phyloP scores from a whole-genome alignment of 2,888 invertebrate species.

The Caenorhabditis virilis region DNA sequence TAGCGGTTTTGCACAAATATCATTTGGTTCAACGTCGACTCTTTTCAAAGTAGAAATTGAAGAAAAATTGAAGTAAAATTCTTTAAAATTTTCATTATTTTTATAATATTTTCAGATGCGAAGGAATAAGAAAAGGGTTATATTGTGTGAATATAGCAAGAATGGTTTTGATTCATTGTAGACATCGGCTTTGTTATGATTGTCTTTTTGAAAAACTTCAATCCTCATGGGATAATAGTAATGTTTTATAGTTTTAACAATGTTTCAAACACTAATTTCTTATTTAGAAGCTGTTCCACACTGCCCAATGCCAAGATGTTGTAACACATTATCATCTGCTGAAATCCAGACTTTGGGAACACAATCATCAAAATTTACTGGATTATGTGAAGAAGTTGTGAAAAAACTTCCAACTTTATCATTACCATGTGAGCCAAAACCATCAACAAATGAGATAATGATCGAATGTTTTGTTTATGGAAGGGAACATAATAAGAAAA shows the following conservation, averaged over 20 bases:
- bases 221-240: constrained; percentile 27
- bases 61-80: constrained; percentile 24
- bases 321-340: background rate
- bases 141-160: constrained; percentile 51
- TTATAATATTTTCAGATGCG: too few relatives aligned
- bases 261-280: background rate
- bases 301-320: constrained; percentile 2
- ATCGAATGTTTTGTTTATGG: constrained; percentile 49
- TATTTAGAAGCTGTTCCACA: background rate
- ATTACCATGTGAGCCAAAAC: constrained; percentile 18
- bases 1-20: constrained; percentile 19
- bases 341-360: background rate
- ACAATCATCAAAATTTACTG: background rate
- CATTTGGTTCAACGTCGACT: constrained; percentile 38
- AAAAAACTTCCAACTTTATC: constrained; percentile 16
- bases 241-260: background rate
- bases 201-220: constrained; percentile 40
- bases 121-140: constrained; percentile 17
- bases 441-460: constrained; percentile 29
- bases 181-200: constrained; percentile 53
- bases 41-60: constrained; percentile 25
- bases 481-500: constrained; percentile 39
- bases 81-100: background rate
- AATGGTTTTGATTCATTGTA: constrained; percentile 48
- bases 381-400: background rate